These are phyloP conservation scores for Ethmia dodecea DNA, from an alignment of 2,888 invertebrate genomes.

Conservation along the genomic window DNA sequence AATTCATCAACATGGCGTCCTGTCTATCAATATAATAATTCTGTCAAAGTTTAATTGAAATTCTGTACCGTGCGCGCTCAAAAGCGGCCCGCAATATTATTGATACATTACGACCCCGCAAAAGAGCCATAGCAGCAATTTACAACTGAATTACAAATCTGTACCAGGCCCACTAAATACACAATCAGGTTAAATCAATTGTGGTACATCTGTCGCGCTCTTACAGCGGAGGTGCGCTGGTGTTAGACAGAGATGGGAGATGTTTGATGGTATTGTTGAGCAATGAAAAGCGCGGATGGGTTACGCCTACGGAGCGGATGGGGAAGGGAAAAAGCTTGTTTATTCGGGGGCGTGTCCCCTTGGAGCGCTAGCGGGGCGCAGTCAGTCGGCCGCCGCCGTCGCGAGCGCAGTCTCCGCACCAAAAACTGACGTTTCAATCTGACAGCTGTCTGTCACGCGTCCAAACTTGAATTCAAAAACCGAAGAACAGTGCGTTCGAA, in stretches of 20 bases:
- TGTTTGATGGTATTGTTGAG: conserved; percentile 32
- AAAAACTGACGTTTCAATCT: conserved; percentile 49
- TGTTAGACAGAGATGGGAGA: conserved; percentile 29
- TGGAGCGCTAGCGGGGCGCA: conserved; percentile 37
- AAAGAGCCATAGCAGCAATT: conserved; percentile 69
- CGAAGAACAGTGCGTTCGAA: conserved; percentile 18
- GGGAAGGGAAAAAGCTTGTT: conserved; percentile 65
- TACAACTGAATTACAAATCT: conserved; percentile 76
- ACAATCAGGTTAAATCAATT: conserved; percentile 72
- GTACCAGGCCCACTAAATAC: conserved; percentile 65
- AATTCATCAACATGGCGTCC: conserved; percentile 59
- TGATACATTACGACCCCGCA: conserved; percentile 71
- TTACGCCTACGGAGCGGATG: conserved; percentile 54
- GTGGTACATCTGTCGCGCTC: conserved; percentile 37
- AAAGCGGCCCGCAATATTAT: conserved; percentile 60
- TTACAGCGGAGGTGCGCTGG: background rate
- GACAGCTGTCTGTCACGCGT: conserved; percentile 45
- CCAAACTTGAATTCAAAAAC: conserved; percentile 14
- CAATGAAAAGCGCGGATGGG: conserved; percentile 43
- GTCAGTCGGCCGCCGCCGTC: conserved; percentile 59
- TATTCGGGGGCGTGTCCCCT: conserved; percentile 60
- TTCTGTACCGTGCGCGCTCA: conserved; percentile 48
- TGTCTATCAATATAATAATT: conserved; percentile 73
- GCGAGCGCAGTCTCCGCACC: conserved; percentile 43
- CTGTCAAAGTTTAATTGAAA: conserved; percentile 75